These are phyloP conservation scores for Amorpha juglandis DNA, from an alignment of 2,888 invertebrate genomes.

Conservation along the genomic window DNA sequence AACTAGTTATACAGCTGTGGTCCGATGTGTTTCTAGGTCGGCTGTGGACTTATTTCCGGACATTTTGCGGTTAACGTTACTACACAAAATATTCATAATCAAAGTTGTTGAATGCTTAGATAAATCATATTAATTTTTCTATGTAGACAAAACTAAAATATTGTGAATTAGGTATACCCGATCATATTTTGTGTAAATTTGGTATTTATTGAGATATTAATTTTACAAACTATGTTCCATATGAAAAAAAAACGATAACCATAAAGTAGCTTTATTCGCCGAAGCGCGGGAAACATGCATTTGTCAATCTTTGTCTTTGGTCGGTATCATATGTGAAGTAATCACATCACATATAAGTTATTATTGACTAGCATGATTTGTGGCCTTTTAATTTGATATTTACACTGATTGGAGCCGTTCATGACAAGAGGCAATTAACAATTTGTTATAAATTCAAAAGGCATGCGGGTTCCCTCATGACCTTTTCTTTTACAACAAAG, in stretches of 20 bases:
- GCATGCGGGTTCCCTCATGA: conserved; percentile 18
- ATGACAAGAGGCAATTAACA: neutral
- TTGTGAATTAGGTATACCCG: neutral
- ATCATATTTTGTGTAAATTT: too few species aligned
- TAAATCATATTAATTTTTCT: neutral
- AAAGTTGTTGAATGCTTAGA: neutral
- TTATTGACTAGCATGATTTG: neutral
- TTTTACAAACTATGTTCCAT: too few species aligned
- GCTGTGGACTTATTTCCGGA: neutral
- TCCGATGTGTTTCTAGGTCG: conserved; percentile 13
- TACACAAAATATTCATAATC: neutral
- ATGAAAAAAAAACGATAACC: too few species aligned
- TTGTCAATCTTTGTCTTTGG: too few species aligned
- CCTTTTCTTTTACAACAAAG: conserved; percentile 12
- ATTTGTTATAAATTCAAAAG: conserved; percentile 19
- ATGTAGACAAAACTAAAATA: neutral
- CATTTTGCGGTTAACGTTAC: conserved; percentile 11
- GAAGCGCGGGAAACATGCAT: too few species aligned
- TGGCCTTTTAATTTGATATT: conserved; percentile 8
- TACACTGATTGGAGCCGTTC: conserved; percentile 17
- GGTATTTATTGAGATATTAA: too few species aligned
- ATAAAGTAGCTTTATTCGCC: too few species aligned
- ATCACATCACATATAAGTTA: neutral
- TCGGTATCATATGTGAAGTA: neutral
- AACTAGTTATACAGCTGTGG: conserved; percentile 11